Evolutionary conservation across 2,888 invertebrate species (phyloP).

Genomic region (Ectemnius cavifrons): DNA sequence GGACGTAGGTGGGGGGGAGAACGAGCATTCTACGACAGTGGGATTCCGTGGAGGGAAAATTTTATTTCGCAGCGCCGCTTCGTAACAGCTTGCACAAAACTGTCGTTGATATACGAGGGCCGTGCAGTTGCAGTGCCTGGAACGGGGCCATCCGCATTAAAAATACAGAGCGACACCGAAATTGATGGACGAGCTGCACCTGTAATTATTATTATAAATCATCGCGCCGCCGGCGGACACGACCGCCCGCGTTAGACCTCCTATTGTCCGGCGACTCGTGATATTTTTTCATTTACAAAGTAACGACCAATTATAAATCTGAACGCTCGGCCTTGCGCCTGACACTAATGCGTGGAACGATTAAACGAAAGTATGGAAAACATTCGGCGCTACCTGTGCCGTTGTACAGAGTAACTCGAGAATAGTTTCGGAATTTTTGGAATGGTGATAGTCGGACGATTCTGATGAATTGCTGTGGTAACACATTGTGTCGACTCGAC

Average conservation of each 20-base stretch:
- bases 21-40: constrained; percentile 46
- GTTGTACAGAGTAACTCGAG: neutral
- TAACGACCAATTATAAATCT: constrained; percentile 35
- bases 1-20: neutral
- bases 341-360: neutral
- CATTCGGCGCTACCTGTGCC: neutral
- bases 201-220: constrained; percentile 72
- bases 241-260: constrained; percentile 16
- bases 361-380: neutral
- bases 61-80: constrained; percentile 67
- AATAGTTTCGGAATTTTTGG: no score
- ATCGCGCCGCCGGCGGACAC: constrained; percentile 41
- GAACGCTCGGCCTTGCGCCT: constrained; percentile 21
- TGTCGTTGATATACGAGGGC: constrained; percentile 70
- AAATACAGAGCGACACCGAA: constrained; percentile 63
- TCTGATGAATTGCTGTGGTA: no score
- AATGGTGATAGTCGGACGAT: no score
- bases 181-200: constrained; percentile 66
- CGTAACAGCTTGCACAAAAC: constrained; percentile 74
- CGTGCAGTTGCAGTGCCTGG: constrained; percentile 55
- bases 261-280: constrained; percentile 50
- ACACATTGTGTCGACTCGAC: no score
- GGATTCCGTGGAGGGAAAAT: constrained; percentile 61
- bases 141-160: constrained; percentile 64
- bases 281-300: constrained; percentile 54